Base-by-base conservation (phyloP, 2,113 vertebrate genomes). In the Sceloporus undulatus region DNA sequence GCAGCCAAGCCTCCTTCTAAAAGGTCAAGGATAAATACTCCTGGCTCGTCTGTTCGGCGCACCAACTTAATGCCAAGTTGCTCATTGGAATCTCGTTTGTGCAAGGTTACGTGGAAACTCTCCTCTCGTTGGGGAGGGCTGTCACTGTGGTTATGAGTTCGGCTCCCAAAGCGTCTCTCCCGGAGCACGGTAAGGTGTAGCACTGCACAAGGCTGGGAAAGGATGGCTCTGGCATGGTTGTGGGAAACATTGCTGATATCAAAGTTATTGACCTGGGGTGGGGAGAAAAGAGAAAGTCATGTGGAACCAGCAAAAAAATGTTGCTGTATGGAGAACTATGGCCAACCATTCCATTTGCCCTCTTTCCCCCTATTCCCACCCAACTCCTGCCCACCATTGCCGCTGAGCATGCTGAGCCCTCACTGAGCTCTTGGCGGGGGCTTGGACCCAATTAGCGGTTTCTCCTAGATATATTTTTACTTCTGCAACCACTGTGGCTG, bases 41-140 rank as follows among this genome's bases (percentile, higher is more conserved):
- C 99, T 0, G 98, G 97, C 94, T 99, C 99, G 0, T 99, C 99
- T 0, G 98, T 99, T 19, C 99, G 97, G 86, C 99, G 98, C 14
- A 99, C 99, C 4, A 99, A 96, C 91, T 99, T 99, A 87, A 99
- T 99, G 93, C 99, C 99, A 0, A 99, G 98, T 96, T 99, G 99
- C 94, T 99, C 98, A 0, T 96, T 96, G 2, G 98, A 98, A 95
- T 98, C 99, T 0, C 98, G 96, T 84, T 99, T 99, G 80, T 98
- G 97, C 48, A 99, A 96, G 0, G 97, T 98, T 93, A 99, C 98
- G 0, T 98, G 98, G 85, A 99, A 97, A 90, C 98, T 97, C 81
- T 98, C 98, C 18, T 98, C 98, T 0, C 98, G 97, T 0, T 90
- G 89, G 25, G 94, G 88, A 89, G 82, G 29, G 93, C 91, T 82